phyloP scores from a whole-genome alignment of 2,888 invertebrate genomes.

The Brenthis daphne region DNA sequence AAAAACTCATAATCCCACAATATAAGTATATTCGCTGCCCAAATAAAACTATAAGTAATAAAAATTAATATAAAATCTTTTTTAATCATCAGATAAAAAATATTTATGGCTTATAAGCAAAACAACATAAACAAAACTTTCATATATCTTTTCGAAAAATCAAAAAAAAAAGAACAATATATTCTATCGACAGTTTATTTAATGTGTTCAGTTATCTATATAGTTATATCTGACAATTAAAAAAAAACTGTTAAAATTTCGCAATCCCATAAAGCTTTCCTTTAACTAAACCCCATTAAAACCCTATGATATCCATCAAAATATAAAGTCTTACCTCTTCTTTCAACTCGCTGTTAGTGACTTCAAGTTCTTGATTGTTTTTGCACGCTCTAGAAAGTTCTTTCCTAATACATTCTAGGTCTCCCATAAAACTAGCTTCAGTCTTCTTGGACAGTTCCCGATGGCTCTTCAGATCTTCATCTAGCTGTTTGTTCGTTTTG shows the following conservation, averaged over 20 bases:
- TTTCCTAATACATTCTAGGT: conserved; percentile 75
- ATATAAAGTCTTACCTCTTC: conserved; percentile 82
- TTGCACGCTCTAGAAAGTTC: conserved; percentile 80
- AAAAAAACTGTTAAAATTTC: not conserved
- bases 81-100: too few species aligned
- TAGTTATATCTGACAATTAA: too few species aligned
- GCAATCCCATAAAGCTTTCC: not conserved
- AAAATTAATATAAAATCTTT: too few species aligned
- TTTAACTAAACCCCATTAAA: not conserved
- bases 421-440: conserved; percentile 70
- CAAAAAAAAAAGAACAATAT: too few species aligned
- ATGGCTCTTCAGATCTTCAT: conserved; percentile 73
- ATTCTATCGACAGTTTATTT: too few species aligned
- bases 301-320: not conserved
- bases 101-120: too few species aligned
- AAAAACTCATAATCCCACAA: too few species aligned
- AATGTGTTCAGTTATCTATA: too few species aligned
- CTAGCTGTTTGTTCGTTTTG: conserved; percentile 65
- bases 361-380: conserved; percentile 84
- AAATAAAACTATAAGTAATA: too few species aligned
- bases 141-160: too few species aligned
- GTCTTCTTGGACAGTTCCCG: conserved; percentile 72
- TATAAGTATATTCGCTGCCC: too few species aligned
- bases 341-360: conserved; percentile 85
- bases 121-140: too few species aligned